Base-by-base conservation (phyloP, 2,888 invertebrate species). In the Drosophila pseudotalamancana region DNA sequence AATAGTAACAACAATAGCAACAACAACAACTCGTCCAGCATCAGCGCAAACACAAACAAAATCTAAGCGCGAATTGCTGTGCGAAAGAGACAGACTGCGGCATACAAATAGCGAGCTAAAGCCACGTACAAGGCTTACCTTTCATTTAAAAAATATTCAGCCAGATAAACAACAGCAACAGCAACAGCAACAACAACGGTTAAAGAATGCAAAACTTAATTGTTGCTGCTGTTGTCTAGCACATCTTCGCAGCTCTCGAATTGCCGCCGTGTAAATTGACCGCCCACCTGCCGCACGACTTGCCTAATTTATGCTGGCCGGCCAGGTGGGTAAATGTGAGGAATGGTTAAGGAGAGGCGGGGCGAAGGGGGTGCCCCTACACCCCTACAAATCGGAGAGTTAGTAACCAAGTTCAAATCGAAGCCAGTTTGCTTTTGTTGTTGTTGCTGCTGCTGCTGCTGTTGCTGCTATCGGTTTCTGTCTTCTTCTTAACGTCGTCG, bases 201-300 rank as follows among this genome's bases (percentile, higher is more conserved):
- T 40, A 56, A 72, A 55, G 65, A 73, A 73, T 72, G 74, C 62
- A 67, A 63, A 70, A 31, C 21, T 6, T 27, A 42, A 29, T 54
- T 60, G 31, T 43, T 53, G 34, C 40, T 60, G 40, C 53, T 23
- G 27, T 19, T 21, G 51, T 62, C 56, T 67, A 55, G 67, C 62
- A 51, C 55, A 62, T 61, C 66, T 61, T 49, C 8, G 49, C 51
- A 63, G 51, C 31, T 37, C 55, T 48, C 45, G n/a, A 25, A 18
- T 53, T 39, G 32, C 12, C 23, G 11, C 23, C 16, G 42, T 40
- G 60, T 50, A 53, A 63, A 37, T 55, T 64, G 53, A 12, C 48
- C 74, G 74, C 73, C 66, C 61, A 73, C 71, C 71, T 70, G 71
- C 56, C 69, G 40, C 53, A 72, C 55, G 59, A 68, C 27, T 50